Evolutionary conservation across 1,140 invertebrate genomes (phyloP).

Genomic region (Spodoptera litura): DNA sequence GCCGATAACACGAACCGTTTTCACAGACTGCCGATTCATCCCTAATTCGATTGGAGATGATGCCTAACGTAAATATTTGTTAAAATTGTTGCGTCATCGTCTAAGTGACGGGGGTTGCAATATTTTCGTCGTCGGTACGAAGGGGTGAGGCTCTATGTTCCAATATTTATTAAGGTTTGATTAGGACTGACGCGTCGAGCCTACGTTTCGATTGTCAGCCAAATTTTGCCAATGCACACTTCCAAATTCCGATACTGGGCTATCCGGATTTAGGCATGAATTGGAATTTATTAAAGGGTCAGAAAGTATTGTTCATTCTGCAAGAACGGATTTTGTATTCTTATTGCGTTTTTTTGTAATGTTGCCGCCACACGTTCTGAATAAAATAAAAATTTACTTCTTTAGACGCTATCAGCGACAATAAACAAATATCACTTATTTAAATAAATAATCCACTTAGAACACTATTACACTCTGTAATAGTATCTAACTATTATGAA

Average conservation of each 20-base stretch:
- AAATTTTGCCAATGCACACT: background rate
- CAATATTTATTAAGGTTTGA: constrained; percentile 7
- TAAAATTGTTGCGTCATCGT: background rate
- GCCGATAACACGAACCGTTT: background rate
- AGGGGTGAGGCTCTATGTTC: constrained; percentile 4
- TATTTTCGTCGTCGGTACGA: background rate
- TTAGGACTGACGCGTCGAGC: background rate
- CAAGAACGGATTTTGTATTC: too few species aligned
- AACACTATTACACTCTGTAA: too few species aligned
- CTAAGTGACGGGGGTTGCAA: background rate
- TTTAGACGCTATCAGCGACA: too few species aligned
- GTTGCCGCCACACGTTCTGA: too few species aligned
- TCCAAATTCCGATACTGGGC: background rate
- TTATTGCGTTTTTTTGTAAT: too few species aligned
- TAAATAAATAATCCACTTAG: too few species aligned
- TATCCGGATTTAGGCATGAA: too few species aligned
- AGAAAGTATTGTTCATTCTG: too few species aligned
- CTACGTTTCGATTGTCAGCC: background rate
- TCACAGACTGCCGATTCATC: constrained; percentile 2
- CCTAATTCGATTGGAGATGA: constrained; percentile 12
- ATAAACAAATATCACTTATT: too few species aligned
- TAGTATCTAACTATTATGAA: too few species aligned
- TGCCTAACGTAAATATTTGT: constrained; percentile 14
- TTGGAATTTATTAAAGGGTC: too few species aligned
- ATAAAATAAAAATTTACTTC: too few species aligned